Evolutionary conservation across 2,113 vertebrate species (phyloP).

Genomic region (Apeltes quadracus): DNA sequence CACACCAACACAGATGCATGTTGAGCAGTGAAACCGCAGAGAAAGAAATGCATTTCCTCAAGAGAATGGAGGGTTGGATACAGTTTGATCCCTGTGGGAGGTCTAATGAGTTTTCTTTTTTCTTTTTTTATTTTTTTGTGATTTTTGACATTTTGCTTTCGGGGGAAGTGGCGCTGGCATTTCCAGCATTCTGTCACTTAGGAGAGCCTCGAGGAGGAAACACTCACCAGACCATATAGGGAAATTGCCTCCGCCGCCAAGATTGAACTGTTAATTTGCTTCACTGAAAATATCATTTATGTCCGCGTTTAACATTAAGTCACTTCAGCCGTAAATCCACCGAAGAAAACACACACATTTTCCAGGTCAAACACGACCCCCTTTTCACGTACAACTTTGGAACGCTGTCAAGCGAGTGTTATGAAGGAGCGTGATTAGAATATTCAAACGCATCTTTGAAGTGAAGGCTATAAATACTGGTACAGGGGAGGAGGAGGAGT

Average conservation of each 20-base stretch:
- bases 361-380: conserved; percentile 29
- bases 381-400: conserved; percentile 30
- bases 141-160: conserved; percentile 64
- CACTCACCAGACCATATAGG: conserved; percentile 58
- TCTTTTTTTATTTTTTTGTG: conserved; percentile 45
- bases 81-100: conserved; percentile 63
- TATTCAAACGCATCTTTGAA: conserved; percentile 32
- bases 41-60: conserved; percentile 34
- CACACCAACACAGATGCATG: conserved; percentile 32
- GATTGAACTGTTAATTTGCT: conserved; percentile 69
- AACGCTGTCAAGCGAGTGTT: conserved; percentile 31
- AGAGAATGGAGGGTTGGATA: conserved; percentile 34
- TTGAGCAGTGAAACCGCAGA: conserved; percentile 35
- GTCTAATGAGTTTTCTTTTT: conserved; percentile 56
- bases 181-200: conserved; percentile 57
- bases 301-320: conserved; percentile 49
- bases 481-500: neutral
- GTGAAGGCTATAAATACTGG: conserved; percentile 23
- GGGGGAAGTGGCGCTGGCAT: conserved; percentile 50
- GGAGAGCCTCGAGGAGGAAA: conserved; percentile 50
- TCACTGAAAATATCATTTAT: conserved; percentile 57
- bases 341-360: conserved; percentile 42
- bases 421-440: conserved; percentile 28
- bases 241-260: conserved; percentile 61
- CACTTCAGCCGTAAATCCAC: conserved; percentile 43